Base-by-base conservation (phyloP, 92 coral and sea anemone genomes). In the Metridium senile region DNA sequence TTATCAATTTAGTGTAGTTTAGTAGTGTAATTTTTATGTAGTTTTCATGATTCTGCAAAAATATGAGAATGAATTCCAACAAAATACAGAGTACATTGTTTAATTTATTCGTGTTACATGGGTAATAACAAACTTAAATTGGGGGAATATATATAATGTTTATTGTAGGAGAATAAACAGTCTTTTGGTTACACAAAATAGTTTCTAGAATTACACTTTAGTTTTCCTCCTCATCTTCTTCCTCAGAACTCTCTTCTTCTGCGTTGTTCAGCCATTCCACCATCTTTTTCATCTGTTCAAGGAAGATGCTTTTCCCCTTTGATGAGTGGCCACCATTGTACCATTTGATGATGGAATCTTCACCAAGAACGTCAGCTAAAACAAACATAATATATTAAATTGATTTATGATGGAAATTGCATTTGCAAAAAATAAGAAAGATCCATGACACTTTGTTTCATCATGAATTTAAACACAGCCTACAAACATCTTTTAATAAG, bases 241-340 rank as follows among this genome's bases (percentile, higher is more conserved):
- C 97, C 53, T 91, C 97, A 26, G 97, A 91, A 25, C 82, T 93
- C 78, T 91, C 97, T 81, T 95, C 99, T 65, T 95, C 97, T 11
- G 99, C 99, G 70, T 72, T 89, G 54, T 95, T 97, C 16, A 95
- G 89, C 99, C 99, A 95, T 54, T 95, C 97, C 34, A 95, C 95
- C 99, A 95, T 95, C 69, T 92, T 89, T 76, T 87, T 85, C 99
- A 95, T 95, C 85, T 95, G 99, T 62, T 89, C 99, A 53, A 95
- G 82, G 65, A 95, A 95, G 71, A 95, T 91, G 53, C 89, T 92
- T 83, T 95, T 95, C 26, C 99, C 97, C 81, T 94, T 95, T 61
- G 93, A 27, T 11, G 95, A 91, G 68, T 95, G 91, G 17, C 77
- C 97, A 29, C 95, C 93, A 52, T 89, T 95, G 91, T 95, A 92